Base-by-base conservation (phyloP, 2,113 vertebrate genomes). In the Hipposideros armiger region DNA sequence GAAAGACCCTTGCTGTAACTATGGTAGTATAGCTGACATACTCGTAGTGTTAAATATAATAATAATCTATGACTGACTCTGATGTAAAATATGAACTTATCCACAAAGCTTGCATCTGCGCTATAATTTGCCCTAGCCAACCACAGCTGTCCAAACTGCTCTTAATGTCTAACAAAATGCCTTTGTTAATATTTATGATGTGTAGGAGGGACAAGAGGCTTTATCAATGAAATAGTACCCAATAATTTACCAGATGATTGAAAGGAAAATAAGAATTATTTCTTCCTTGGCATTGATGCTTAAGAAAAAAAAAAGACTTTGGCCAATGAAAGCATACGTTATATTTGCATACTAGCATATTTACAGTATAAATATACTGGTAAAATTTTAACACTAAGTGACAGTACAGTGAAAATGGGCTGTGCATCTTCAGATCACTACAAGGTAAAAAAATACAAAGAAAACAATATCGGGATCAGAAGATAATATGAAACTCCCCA, bases 21-120 rank as follows among this genome's bases (percentile, higher is more conserved):
- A 15, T 0, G 64, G 17, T 4, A 3, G 36, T 15, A 28, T 0
- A 32, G 56, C 5, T 69, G 32, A 52, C 2, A 15, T 3, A 13
- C 4, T 5, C 1, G 26, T 14, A 62, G 16, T 36, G 36, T 36
- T 36, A 36, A 36, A 36, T 36, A 36, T 36, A 36, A 36, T 36
- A 36, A 36, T 2, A 10, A 24, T 45, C 60, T 19, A 22, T 10
- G n/a, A 22, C 16, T 30, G 47, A 14, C 15, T 60, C 24, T 56
- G 36, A 67, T 2, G 4, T 11, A 1, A 7, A 45, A 4, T 5
- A 5, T 0, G n/a, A 77, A 85, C 15, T 9, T 52, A 7, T 26
- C 17, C 11, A 42, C 5, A 56, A 66, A 90, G 15, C 69, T 60
- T 45, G 3, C 2, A 20, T 20, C 85, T 92, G 14, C 16, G 77